Percentiles rank a stretch among this genome's conserved stretches.
Conservation (phyloP, 37 sponge, comb jelly and placozoan genomes). For the Mnemiopsis leidyi region DNA sequence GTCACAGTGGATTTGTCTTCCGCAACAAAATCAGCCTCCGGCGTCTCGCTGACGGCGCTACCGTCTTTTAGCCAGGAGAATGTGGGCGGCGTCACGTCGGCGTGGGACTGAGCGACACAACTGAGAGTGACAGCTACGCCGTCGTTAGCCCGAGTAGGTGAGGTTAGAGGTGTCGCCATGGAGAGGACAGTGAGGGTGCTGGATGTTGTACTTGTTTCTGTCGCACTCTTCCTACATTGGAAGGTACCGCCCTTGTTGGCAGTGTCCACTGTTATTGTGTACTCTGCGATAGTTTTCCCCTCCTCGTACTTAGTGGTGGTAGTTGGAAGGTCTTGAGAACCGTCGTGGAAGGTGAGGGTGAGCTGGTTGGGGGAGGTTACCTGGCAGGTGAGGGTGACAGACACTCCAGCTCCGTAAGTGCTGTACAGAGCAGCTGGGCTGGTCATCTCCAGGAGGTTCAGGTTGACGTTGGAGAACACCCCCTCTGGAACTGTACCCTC, state of each 20-base stretch:
- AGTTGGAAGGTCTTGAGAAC: background rate
- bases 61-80: background rate
- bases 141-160: background rate
- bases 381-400: background rate
- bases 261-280: background rate
- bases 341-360: background rate
- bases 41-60: background rate
- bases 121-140: background rate
- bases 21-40: background rate
- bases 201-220: background rate
- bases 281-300: background rate
- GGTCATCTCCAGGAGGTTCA: background rate
- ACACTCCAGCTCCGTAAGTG: background rate
- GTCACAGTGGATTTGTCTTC: background rate
- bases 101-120: conserved; percentile 3
- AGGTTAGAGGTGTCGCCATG: background rate
- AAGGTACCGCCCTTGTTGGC: background rate
- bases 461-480: background rate
- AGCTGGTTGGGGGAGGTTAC: conserved; percentile 2
- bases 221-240: background rate
- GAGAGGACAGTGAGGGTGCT: background rate
- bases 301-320: background rate
- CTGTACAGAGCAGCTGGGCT: background rate
- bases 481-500: background rate
- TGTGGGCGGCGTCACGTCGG: background rate